Conservation (phyloP, 2,113 vertebrate genomes). For the Dendropsophus ebraccatus region DNA sequence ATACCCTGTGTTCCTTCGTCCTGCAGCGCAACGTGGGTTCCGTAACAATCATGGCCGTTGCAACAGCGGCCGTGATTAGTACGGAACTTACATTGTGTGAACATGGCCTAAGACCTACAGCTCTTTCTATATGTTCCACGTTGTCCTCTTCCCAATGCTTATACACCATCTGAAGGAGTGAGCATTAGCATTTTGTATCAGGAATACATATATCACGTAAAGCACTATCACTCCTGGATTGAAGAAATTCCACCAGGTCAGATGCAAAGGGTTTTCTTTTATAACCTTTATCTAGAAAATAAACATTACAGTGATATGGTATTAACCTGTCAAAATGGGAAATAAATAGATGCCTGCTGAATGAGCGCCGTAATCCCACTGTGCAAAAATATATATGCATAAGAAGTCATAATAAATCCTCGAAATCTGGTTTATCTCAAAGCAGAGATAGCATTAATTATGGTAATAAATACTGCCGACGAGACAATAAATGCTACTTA, state of each 20-base stretch:
- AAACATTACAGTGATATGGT: slow-evolving; percentile 18
- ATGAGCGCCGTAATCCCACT: slow-evolving; percentile 7
- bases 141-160: background rate
- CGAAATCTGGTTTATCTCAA: slow-evolving; percentile 53
- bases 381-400: slow-evolving; percentile 37
- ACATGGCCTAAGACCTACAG: background rate
- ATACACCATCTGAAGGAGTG: background rate
- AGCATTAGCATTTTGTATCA: background rate
- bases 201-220: background rate
- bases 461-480: slow-evolving; percentile 38
- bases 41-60: no score
- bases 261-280: slow-evolving; percentile 23
- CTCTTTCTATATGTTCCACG: background rate
- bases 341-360: slow-evolving; percentile 30
- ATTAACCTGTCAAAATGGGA: slow-evolving; percentile 47
- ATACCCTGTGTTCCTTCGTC: no score
- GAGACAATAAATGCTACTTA: slow-evolving; percentile 47
- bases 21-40: no score
- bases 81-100: background rate
- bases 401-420: slow-evolving; percentile 36
- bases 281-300: slow-evolving; percentile 35
- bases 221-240: background rate
- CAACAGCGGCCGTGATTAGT: no score
- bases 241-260: background rate
- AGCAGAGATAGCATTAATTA: slow-evolving; percentile 50